Percentiles rank a stretch among this genome's conserved stretches.
Evolutionary conservation across 2,797 vertebrate species (phyloP).

Genomic region (Clarias platycephalus): DNA sequence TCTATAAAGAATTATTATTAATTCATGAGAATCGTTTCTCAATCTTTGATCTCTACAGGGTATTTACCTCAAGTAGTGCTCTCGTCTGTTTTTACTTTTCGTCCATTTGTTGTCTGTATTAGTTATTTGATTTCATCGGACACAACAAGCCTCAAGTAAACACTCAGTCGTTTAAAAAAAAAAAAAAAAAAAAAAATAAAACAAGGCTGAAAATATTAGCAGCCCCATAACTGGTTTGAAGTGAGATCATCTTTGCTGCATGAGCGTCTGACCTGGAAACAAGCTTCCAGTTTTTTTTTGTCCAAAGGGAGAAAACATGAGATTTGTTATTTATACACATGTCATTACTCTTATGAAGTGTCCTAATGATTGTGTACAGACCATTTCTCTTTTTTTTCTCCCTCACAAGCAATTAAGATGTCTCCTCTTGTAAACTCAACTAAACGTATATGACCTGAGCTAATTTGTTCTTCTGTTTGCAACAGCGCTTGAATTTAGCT

Average conservation of each 20-base stretch:
- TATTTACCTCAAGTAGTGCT: background rate
- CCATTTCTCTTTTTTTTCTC: background rate
- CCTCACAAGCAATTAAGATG: background rate
- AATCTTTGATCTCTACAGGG: background rate
- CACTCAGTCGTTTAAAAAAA: background rate
- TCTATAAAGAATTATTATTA: too few relatives aligned
- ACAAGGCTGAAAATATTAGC: background rate
- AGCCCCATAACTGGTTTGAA: background rate
- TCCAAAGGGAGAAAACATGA: background rate
- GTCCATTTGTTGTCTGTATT: background rate
- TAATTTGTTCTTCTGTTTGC: constrained; percentile 5
- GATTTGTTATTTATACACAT: background rate
- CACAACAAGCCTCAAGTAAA: background rate
- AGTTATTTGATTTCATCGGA: background rate
- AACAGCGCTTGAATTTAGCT: background rate
- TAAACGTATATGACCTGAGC: background rate
- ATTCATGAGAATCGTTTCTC: background rate
- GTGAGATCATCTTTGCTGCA: background rate
- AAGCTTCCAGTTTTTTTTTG: background rate
- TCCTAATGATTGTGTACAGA: background rate
- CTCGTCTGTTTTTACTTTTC: background rate
- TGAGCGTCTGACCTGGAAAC: background rate
- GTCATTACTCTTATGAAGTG: background rate
- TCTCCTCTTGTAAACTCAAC: background rate
- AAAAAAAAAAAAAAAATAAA: background rate